A percentile compares a stretch with the other conserved stretches of the same genome.
Evolutionary conservation across 2,113 vertebrate genomes (phyloP).

Genomic region (Osmerus eperlanus): DNA sequence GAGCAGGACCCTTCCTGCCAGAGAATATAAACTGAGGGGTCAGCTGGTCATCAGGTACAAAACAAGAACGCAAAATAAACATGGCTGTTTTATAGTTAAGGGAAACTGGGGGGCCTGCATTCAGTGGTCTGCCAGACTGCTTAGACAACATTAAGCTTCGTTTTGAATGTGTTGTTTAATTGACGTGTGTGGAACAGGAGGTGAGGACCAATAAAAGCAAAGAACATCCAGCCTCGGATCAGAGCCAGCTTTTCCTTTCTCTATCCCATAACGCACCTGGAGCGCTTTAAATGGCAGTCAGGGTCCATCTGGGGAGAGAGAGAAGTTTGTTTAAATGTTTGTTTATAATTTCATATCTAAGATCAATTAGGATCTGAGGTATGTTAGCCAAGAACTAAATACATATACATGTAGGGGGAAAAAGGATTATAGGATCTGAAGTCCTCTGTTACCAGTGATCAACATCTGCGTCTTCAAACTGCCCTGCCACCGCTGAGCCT

Average conservation of each 20-base stretch:
- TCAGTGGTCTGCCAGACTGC: too few relatives aligned
- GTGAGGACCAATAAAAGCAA: not conserved
- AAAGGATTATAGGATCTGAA: not conserved
- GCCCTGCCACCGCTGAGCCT: conserved; percentile 79
- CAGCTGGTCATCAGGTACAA: conserved; percentile 51
- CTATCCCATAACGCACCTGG: conserved; percentile 38
- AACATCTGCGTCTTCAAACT: conserved; percentile 95
- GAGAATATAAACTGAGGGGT: conserved; percentile 25
- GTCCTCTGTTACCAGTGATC: conserved; percentile 82
- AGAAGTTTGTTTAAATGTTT: not conserved
- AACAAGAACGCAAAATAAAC: conserved; percentile 23
- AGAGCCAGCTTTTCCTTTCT: conserved; percentile 25
- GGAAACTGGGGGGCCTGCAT: too few relatives aligned
- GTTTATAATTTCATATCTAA: too few relatives aligned
- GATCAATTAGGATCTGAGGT: too few relatives aligned
- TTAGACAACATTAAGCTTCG: too few relatives aligned
- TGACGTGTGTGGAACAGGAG: not conserved
- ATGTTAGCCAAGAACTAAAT: too few relatives aligned
- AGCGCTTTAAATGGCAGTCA: conserved; percentile 33
- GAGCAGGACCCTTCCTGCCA: conserved; percentile 18
- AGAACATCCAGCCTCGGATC: not conserved
- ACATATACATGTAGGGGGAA: not conserved
- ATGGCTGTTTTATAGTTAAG: not conserved
- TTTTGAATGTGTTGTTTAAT: too few relatives aligned
- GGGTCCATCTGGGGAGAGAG: conserved; percentile 40